phyloP scores from a whole-genome alignment of 2,113 vertebrate genomes.

The Eptesicus fuscus region DNA sequence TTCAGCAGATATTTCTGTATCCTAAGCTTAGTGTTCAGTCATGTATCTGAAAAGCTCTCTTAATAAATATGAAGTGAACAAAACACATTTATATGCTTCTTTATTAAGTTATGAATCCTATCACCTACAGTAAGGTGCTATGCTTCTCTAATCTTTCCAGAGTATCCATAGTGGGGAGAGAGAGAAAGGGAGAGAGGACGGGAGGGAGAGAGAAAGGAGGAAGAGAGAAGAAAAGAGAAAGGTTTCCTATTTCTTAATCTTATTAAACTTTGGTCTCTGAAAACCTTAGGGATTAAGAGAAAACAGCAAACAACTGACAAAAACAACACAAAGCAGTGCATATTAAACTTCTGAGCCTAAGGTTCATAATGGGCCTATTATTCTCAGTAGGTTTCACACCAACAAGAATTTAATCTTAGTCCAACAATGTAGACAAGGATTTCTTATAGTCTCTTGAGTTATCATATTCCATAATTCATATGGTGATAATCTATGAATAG shows the following conservation, averaged over 20 bases:
- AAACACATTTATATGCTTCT: neutral
- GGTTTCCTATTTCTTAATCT: conserved; percentile 26
- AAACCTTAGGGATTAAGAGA: neutral
- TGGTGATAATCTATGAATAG: neutral
- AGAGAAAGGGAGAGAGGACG: neutral
- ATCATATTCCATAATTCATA: neutral
- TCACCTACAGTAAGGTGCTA: neutral
- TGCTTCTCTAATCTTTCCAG: conserved; percentile 12
- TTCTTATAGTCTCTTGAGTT: neutral
- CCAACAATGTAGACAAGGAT: neutral
- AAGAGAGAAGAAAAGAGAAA: neutral
- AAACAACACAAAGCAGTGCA: neutral
- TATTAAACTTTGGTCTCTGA: neutral
- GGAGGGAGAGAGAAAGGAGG: neutral
- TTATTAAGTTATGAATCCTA: neutral
- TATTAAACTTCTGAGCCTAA: conserved; percentile 2
- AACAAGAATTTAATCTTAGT: neutral
- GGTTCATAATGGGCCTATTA: neutral
- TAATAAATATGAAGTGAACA: neutral
- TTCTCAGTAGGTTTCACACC: neutral
- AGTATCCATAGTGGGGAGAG: neutral
- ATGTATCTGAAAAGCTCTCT: neutral
- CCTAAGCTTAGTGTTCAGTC: neutral
- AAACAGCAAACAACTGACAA: neutral
- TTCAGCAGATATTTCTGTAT: neutral